Conservation (phyloP, 1,140 invertebrate species). For the Acromyrmex heyeri region DNA sequence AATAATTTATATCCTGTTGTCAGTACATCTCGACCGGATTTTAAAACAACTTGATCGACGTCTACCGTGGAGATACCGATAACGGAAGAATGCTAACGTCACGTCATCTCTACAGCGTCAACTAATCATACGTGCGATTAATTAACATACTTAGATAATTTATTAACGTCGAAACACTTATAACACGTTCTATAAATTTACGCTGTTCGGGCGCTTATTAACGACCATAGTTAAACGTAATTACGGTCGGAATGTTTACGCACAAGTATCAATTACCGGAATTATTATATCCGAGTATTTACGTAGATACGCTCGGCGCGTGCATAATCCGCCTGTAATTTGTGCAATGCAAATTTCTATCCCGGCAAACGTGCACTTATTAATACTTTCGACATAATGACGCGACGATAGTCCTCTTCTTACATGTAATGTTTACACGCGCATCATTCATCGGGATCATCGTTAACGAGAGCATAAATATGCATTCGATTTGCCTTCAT, state of each 20-base stretch:
- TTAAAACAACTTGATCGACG: slow-evolving; percentile 55
- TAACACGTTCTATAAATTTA: slow-evolving; percentile 35
- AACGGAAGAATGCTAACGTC: slow-evolving; percentile 5
- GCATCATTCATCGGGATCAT: slow-evolving; percentile 50
- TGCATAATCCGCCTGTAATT: slow-evolving; percentile 32
- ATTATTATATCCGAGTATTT: slow-evolving; percentile 67
- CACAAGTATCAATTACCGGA: slow-evolving; percentile 65
- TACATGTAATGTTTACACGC: slow-evolving; percentile 30
- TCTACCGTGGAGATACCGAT: background rate
- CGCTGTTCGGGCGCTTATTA: slow-evolving; percentile 27
- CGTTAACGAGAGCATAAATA: slow-evolving; percentile 57
- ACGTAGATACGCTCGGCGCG: slow-evolving; percentile 63
- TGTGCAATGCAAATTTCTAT: slow-evolving; percentile 53
- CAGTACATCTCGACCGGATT: slow-evolving; percentile 2
- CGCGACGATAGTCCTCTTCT: slow-evolving; percentile 14
- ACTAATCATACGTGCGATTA: slow-evolving; percentile 54
- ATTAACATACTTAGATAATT: slow-evolving; percentile 15
- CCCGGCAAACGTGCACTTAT: slow-evolving; percentile 20
- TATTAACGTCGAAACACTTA: background rate
- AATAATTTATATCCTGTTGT: slow-evolving; percentile 51
- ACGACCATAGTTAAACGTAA: slow-evolving; percentile 11
- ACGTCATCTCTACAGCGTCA: background rate
- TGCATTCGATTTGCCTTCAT: slow-evolving; percentile 35
- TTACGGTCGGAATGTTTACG: slow-evolving; percentile 52
- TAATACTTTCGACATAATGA: slow-evolving; percentile 40